These are phyloP conservation scores for Nematopogon swammerdamellus DNA, from an alignment of 2,888 invertebrate genomes.

Conservation along the genomic window DNA sequence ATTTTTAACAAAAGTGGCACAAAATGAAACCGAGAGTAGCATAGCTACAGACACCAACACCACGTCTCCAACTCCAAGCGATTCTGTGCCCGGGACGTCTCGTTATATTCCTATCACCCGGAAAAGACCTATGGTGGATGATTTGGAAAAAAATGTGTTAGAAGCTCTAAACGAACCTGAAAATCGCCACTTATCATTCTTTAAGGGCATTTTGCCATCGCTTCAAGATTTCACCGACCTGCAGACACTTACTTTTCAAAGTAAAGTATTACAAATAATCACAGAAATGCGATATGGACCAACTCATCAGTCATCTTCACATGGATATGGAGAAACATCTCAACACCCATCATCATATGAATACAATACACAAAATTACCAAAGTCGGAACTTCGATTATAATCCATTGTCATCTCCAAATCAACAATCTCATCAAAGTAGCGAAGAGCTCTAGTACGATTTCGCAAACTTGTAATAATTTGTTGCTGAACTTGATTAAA, in stretches of 20 bases:
- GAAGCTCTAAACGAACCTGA: conserved; percentile 14
- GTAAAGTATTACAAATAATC: conserved; percentile 16
- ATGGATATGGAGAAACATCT: background rate
- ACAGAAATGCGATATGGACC: conserved; percentile 15
- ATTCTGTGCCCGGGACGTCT: conserved; percentile 9
- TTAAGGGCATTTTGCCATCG: conserved; percentile 14
- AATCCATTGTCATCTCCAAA: conserved; percentile 5
- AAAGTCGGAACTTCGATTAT: conserved; percentile 9
- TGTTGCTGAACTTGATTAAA: background rate
- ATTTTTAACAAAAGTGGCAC: conserved; percentile 11
- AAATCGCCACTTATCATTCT: conserved; percentile 13
- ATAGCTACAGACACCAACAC: too few species aligned
- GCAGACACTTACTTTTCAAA: conserved; percentile 14
- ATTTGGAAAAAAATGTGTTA: conserved; percentile 12
- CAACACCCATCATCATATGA: conserved; percentile 12
- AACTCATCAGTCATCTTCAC: conserved; percentile 9
- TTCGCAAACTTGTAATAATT: conserved; percentile 5
- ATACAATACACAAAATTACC: conserved; percentile 5
- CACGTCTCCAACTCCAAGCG: conserved; percentile 6
- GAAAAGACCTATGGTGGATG: conserved; percentile 12
- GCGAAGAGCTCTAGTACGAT: conserved; percentile 5
- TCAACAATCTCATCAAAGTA: conserved; percentile 9
- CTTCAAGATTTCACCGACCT: conserved; percentile 12
- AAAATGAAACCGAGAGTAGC: conserved; percentile 13
- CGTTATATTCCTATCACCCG: conserved; percentile 12